These are phyloP conservation scores for Drosophila rhopaloa DNA, from an alignment of 1,140 invertebrate genomes.

Conservation along the genomic window DNA sequence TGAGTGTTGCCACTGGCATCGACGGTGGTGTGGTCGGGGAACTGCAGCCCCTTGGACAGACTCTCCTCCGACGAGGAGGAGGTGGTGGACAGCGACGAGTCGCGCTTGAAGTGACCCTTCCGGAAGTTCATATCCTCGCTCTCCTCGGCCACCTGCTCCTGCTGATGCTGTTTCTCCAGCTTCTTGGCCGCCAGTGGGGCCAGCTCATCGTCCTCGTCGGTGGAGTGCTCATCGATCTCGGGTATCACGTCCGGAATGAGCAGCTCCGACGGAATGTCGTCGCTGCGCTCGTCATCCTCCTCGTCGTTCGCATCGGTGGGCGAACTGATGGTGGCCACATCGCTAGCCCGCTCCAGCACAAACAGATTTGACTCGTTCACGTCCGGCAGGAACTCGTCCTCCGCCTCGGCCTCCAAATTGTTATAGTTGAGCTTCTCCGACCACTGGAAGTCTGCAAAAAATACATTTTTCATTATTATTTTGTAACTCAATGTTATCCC, in stretches of 20 bases:
- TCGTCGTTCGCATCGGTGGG: conserved; percentile 61
- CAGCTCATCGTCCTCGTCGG: conserved; percentile 78
- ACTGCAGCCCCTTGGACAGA: conserved; percentile 78
- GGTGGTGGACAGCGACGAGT: conserved; percentile 77
- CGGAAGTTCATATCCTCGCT: conserved; percentile 71
- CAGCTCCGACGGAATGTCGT: conserved; percentile 80
- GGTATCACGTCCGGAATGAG: conserved; percentile 81
- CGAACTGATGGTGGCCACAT: conserved; percentile 75
- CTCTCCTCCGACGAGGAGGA: conserved; percentile 83
- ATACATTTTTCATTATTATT: not conserved
- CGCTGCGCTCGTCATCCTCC: conserved; percentile 77
- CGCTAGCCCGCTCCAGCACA: conserved; percentile 74
- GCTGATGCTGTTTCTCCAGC: conserved; percentile 18
- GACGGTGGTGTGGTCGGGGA: conserved; percentile 73
- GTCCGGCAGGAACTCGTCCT: conserved; percentile 83
- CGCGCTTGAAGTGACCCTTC: conserved; percentile 77
- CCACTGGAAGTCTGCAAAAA: conserved; percentile 63
- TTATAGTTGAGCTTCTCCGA: conserved; percentile 67
- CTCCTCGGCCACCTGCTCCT: conserved; percentile 11
- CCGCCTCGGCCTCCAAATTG: conserved; percentile 61
- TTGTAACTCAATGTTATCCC: too few species aligned
- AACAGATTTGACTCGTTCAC: conserved; percentile 80
- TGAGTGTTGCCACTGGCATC: conserved; percentile 32
- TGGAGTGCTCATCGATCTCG: conserved; percentile 81
- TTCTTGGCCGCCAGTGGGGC: conserved; percentile 48